Evolutionary conservation across 2,797 vertebrate species (phyloP).

Genomic region (Erithacus rubecula): DNA sequence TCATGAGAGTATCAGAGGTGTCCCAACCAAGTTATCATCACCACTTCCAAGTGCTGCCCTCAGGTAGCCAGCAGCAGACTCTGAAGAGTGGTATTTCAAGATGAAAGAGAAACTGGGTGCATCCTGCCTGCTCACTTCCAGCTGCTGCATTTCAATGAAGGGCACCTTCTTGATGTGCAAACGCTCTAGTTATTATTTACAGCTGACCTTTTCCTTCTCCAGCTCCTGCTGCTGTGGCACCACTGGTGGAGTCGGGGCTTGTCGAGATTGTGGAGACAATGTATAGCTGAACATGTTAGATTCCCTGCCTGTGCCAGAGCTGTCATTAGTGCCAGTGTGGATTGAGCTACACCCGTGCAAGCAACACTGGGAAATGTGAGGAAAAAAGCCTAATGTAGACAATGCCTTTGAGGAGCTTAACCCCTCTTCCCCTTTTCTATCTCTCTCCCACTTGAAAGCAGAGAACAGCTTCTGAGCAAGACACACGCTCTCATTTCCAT

Average conservation of each 20-base stretch:
- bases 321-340: slow-evolving; percentile 14
- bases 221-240: background rate
- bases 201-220: slow-evolving; percentile 36
- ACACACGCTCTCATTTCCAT: slow-evolving; percentile 62
- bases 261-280: background rate
- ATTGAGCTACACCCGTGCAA: background rate
- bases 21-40: background rate
- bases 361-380: slow-evolving; percentile 1
- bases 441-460: slow-evolving; percentile 55
- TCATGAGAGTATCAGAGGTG: background rate
- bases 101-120: background rate
- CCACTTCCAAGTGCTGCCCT: background rate
- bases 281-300: background rate
- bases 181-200: slow-evolving; percentile 35
- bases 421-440: slow-evolving; percentile 49
- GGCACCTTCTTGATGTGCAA: slow-evolving; percentile 34
- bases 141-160: background rate
- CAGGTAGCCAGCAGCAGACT: background rate
- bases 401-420: slow-evolving; percentile 67
- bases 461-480: slow-evolving; percentile 55
- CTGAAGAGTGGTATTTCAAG: background rate
- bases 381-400: slow-evolving; percentile 51
- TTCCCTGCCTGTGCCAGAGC: slow-evolving; percentile 24
- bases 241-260: background rate
- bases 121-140: background rate